These are phyloP conservation scores for Diarsia mendica DNA, from an alignment of 2,888 invertebrate genomes.

Conservation along the genomic window DNA sequence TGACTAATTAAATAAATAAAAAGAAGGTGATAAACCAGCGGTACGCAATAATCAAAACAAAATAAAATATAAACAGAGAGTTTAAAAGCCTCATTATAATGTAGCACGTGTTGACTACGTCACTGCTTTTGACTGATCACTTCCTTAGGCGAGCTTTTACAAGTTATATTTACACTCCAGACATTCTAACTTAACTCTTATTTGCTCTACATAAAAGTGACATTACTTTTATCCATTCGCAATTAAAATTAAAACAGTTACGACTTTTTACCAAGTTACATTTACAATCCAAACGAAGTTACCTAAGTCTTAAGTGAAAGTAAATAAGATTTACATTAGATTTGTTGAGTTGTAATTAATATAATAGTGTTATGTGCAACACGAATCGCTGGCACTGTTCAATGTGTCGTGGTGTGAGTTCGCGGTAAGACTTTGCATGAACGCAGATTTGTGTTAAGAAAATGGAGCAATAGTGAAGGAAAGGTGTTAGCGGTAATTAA, in stretches of 20 bases:
- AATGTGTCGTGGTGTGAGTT: conserved; percentile 53
- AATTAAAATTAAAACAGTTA: conserved; percentile 54
- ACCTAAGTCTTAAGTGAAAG: background rate
- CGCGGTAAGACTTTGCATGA: conserved; percentile 58
- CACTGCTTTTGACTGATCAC: conserved; percentile 78
- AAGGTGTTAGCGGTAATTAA: conserved; percentile 55
- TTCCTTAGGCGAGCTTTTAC: conserved; percentile 71
- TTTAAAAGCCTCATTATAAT: conserved; percentile 78
- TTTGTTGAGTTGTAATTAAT: conserved; percentile 28
- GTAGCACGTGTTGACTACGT: conserved; percentile 79
- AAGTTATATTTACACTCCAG: conserved; percentile 29
- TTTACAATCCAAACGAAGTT: conserved; percentile 13
- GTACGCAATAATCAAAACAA: conserved; percentile 63
- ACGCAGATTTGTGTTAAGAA: conserved; percentile 61
- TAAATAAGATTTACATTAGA: background rate
- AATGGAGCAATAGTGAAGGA: conserved; percentile 53
- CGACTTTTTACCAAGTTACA: conserved; percentile 38
- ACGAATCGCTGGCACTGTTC: conserved; percentile 59
- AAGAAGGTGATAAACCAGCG: conserved; percentile 55
- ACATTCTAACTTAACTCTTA: conserved; percentile 16
- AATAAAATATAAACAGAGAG: conserved; percentile 66
- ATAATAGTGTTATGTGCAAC: conserved; percentile 62
- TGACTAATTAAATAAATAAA: conserved; percentile 51
- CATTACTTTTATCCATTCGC: background rate
- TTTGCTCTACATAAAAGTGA: background rate